phyloP scores from a whole-genome alignment of 2,113 vertebrate species.

The Xenus cinereus region DNA sequence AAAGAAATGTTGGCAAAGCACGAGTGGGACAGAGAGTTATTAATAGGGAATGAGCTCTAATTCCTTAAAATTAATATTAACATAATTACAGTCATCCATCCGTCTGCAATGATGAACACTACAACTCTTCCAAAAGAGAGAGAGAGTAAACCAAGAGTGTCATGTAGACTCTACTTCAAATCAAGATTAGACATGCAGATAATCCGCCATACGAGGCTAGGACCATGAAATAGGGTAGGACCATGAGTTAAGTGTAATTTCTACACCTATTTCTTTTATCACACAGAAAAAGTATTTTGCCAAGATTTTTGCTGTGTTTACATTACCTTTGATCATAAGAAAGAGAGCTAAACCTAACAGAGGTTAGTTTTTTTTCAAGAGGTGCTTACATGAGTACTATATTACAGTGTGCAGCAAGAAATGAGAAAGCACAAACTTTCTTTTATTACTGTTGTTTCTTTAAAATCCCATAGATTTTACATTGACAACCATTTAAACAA shows the following conservation, averaged over 20 bases:
- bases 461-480: background rate
- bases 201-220: background rate
- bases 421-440: background rate
- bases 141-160: background rate
- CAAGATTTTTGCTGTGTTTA: background rate
- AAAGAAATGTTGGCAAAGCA: background rate
- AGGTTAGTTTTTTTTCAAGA: background rate
- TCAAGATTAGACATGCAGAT: background rate
- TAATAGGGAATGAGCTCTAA: background rate
- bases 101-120: background rate
- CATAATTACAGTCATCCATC: background rate
- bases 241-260: background rate
- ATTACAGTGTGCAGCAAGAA: background rate
- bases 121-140: background rate
- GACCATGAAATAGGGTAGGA: background rate
- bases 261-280: background rate
- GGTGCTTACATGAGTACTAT: background rate
- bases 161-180: background rate
- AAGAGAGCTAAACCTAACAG: background rate
- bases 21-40: background rate
- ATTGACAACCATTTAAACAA: background rate
- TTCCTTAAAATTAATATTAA: background rate
- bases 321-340: background rate
- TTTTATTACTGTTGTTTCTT: background rate
- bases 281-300: background rate